Evolutionary conservation across 2,113 vertebrate genomes (phyloP).

Genomic region (Hemichromis elongatus): DNA sequence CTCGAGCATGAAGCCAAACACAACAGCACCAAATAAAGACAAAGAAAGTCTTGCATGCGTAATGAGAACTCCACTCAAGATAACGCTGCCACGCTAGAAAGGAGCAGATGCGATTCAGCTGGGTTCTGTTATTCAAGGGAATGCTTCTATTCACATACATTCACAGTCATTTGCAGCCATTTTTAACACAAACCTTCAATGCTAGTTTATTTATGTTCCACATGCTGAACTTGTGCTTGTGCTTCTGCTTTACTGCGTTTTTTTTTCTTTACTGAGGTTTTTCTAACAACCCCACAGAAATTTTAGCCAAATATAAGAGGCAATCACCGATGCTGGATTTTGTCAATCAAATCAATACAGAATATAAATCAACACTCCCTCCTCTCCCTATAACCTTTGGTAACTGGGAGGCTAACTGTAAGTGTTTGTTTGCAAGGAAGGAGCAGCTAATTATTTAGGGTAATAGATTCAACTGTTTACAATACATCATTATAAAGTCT

Average conservation of each 20-base stretch:
- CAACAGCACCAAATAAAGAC: slow-evolving; percentile 41
- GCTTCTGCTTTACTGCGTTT: fast-evolving
- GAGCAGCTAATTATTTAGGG: background rate
- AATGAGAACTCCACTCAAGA: background rate
- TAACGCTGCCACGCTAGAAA: background rate
- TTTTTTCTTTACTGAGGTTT: no score
- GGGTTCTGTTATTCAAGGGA: background rate
- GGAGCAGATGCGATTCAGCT: slow-evolving; percentile 5
- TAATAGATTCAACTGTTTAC: background rate
- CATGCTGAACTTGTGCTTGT: background rate
- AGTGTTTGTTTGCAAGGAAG: background rate
- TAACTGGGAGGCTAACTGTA: background rate
- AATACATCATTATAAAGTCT: background rate
- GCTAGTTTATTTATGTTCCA: background rate
- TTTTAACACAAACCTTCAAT: background rate
- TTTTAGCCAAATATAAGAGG: background rate
- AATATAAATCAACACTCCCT: background rate
- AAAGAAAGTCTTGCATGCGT: background rate
- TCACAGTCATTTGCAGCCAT: background rate
- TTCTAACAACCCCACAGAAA: no score
- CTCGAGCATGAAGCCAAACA: background rate
- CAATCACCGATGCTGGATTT: background rate
- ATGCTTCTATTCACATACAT: background rate
- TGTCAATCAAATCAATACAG: background rate
- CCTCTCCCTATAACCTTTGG: background rate